Base-by-base conservation (phyloP, 2,888 invertebrate species). In the Phalangium opilio region DNA sequence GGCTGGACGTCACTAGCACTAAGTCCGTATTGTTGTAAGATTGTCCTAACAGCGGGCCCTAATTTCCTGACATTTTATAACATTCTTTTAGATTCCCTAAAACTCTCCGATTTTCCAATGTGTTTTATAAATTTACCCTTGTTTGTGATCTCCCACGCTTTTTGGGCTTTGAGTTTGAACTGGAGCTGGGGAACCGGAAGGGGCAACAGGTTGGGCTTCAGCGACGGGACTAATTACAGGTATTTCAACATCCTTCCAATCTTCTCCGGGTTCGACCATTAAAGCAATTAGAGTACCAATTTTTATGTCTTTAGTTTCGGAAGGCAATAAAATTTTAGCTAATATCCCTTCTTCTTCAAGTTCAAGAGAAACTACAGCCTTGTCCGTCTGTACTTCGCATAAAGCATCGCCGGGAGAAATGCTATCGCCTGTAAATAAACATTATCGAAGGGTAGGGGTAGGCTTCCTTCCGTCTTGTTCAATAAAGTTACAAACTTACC, bases 331-430 rank as follows among this genome's bases (percentile, higher is more conserved):
- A 54, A 77, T 76, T 63, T 76, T 76, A 7, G 76, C 76, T n/a
- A 77, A 58, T 44, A 72, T 63, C 18, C 74, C 72, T 52, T 76
- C 75, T 51, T 77, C 77, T 50, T 77, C 77, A 7, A 48, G 40
- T 58, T 77, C 76, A 58, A 76, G 67, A 3, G 73, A 65, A 55
- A 77, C 70, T 2, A 76, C 70, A 46, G 77, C 76, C 62, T 77
- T 77, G 61, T 77, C 77, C 1, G 77, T 77, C 61, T 77, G 75
- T 58, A 77, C 74, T 54, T 78, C 77, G 60, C 76, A 76, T 2
- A 78, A 57, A 3, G 74, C 70, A 63, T 78, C 77, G 10, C 77
- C 77, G 17, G 76, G 63, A 18, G 63, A 58, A 27, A 74, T 63
- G 3, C 60, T 46, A 34, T 71, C 73, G 52, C 76, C 76, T 67